Evolutionary conservation across 2,113 vertebrate genomes (phyloP).

Genomic region (Aix galericulata): DNA sequence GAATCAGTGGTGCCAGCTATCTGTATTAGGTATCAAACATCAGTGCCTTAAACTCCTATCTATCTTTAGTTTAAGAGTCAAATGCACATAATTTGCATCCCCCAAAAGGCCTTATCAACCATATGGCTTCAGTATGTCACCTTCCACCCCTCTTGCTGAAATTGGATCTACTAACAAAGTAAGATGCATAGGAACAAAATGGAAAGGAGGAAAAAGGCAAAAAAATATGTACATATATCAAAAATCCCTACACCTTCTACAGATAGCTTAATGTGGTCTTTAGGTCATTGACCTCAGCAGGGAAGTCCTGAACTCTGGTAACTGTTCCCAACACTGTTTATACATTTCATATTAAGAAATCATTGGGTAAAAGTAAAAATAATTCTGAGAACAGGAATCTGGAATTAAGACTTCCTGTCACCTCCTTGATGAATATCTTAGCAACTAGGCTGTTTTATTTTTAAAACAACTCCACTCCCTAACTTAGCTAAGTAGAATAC

Average conservation of each 20-base stretch:
- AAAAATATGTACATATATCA: too few relatives aligned
- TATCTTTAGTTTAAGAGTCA: neutral
- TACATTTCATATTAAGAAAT: neutral
- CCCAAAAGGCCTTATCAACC: neutral
- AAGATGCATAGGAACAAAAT: neutral
- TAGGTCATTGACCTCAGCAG: neutral
- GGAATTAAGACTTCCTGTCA: constrained; percentile 7
- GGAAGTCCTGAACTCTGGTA: neutral
- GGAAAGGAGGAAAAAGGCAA: neutral
- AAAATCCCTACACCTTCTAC: fast-evolving
- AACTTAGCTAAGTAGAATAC: neutral
- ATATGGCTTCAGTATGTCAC: neutral
- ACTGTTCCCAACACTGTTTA: neutral
- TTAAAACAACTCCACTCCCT: neutral
- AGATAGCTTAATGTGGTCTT: neutral
- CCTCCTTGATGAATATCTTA: constrained; percentile 49
- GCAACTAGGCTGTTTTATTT: constrained; percentile 45
- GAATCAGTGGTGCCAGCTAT: neutral
- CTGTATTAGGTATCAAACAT: neutral
- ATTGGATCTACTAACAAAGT: neutral
- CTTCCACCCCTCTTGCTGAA: neutral
- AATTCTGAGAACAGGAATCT: neutral
- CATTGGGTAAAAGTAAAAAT: constrained; percentile 23
- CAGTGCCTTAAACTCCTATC: neutral
- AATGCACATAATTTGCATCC: neutral